Evolutionary conservation across 2,113 vertebrate genomes (phyloP), one percentile per base, ranked within the genome.

Genomic region (Columba livia): DNA sequence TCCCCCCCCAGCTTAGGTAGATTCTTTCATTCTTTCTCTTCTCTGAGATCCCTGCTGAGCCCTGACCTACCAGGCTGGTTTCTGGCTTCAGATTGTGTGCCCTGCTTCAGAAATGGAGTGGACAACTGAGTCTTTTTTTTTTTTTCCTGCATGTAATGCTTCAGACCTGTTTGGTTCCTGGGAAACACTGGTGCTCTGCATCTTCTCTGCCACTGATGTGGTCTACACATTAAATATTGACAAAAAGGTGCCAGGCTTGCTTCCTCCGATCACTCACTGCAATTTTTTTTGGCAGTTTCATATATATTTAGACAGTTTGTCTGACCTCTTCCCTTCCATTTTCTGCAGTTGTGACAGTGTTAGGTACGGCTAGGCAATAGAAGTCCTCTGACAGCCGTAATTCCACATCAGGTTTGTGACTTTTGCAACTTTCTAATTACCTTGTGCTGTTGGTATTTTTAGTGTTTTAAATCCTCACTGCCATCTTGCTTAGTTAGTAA

Each of bases 401-500:
- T 82, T 93, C 74, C 54, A n/a, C 91, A 85, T 82, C 78, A 79
- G 36, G 86, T 92, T 90, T 95, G 78, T 88, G 89, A 96, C 95
- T 96, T 93, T 40, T 80, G 47, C 85, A 94, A 60, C 95, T 96
- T 96, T 93, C 78, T 95, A 92, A 96, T 96, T 95, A 95, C 85
- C 79, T 90, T 97, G 90, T 81, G 69, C 80, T 90, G 89, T 61
- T 91, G 94, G 95, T 96, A 96, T 96, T 95, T 96, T 97, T 97
- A 96, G 96, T 87, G 93, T 94, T 96, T 93, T 91, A 8, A 96
- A 95, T 93, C 94, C 93, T 88, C 58, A 28, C 62, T 95, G 78
- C 84, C 26, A 2, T 94, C 91, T 93, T 77, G 80, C 88, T 94
- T 74, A 44, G 96, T 92, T 97, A 94, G 96, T 92, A 96, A 97